These are phyloP conservation scores for Brachyhypopomus occidentalis DNA, from an alignment of 2,113 vertebrate genomes.

Conservation along the genomic window DNA sequence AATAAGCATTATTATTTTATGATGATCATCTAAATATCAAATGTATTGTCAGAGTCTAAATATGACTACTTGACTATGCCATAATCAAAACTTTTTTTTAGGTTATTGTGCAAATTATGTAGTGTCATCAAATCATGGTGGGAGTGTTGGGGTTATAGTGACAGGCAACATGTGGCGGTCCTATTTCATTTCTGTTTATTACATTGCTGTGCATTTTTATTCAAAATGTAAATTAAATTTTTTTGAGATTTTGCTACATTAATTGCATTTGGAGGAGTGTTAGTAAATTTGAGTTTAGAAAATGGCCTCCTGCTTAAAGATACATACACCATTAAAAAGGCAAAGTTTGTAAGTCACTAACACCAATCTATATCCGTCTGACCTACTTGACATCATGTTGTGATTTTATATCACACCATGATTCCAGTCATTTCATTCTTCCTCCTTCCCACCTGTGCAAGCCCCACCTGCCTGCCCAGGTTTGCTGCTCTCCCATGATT, in stretches of 20 bases:
- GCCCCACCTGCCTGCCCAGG: conserved; percentile 24
- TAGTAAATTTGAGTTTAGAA: no score
- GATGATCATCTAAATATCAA: no score
- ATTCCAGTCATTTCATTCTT: conserved; percentile 30
- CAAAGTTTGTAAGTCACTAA: conserved; percentile 3
- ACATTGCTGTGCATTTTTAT: no score
- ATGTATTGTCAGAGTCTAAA: no score
- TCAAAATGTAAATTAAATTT: neutral
- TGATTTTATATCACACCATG: neutral
- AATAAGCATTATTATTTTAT: neutral
- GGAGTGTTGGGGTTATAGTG: no score
- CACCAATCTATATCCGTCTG: neutral
- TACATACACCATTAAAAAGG: neutral
- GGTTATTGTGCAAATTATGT: no score
- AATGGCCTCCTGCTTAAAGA: neutral
- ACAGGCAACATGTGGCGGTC: no score
- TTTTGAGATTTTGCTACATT: no score
- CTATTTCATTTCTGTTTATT: no score
- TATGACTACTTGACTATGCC: no score
- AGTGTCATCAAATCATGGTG: no score
- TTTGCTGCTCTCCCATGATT: conserved; percentile 21
- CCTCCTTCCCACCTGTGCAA: neutral
- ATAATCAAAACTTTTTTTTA: neutral
- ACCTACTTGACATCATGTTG: neutral
- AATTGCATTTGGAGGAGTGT: no score